Evolutionary conservation across 2,113 vertebrate genomes (phyloP).

Genomic region (Aptenodytes patagonicus): DNA sequence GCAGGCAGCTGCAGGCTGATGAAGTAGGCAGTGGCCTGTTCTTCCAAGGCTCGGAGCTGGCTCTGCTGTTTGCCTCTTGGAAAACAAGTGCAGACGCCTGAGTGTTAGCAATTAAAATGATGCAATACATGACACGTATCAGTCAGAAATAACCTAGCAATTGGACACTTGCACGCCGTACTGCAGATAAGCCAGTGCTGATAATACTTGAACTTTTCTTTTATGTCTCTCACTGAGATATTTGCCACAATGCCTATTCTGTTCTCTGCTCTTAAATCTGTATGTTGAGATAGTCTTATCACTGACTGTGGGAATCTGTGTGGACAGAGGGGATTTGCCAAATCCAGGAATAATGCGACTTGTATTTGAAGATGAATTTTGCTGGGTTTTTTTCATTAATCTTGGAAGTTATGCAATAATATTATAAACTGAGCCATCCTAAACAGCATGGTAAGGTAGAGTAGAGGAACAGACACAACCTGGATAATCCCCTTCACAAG

Average conservation of each 20-base stretch:
- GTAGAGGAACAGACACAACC: background rate
- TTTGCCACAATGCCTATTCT: background rate
- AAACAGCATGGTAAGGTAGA: background rate
- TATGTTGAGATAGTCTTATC: background rate
- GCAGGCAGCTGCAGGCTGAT: conserved; percentile 4
- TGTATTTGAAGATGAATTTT: conserved; percentile 9
- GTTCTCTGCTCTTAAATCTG: background rate
- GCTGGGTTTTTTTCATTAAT: background rate
- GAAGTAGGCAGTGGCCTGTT: background rate
- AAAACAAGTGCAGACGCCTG: conserved; percentile 1
- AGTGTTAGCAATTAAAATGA: conserved; percentile 37
- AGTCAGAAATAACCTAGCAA: conserved; percentile 9
- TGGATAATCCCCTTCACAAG: background rate
- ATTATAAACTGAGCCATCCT: background rate
- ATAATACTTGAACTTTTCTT: background rate
- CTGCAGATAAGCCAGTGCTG: background rate
- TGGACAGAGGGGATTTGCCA: background rate
- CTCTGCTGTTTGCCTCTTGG: background rate
- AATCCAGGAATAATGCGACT: conserved; percentile 5
- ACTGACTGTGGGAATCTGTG: background rate
- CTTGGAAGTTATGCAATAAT: conserved; percentile 29
- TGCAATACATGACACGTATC: background rate
- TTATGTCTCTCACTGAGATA: background rate
- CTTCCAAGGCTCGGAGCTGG: background rate
- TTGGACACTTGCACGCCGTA: background rate